phyloP scores from a whole-genome alignment of 1,140 invertebrate species.

The Drosophila azteca region DNA sequence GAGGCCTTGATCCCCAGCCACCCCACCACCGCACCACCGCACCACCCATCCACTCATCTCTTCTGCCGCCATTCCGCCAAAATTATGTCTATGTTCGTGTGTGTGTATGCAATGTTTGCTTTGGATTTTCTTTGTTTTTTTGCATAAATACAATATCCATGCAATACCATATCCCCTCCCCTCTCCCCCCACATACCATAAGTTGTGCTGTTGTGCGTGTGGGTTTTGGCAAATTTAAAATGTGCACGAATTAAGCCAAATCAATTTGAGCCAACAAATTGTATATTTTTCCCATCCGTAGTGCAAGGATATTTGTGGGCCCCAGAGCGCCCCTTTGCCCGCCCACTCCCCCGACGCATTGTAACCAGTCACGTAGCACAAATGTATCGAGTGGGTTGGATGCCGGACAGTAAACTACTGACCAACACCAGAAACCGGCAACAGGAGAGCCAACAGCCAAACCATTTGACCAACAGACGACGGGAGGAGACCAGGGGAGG shows the following conservation, averaged over 20 bases:
- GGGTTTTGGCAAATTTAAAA: slow-evolving; percentile 63
- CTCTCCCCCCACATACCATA: too few relatives aligned
- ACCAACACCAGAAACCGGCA: slow-evolving; percentile 32
- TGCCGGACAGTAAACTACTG: slow-evolving; percentile 70
- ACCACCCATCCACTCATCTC: slow-evolving; percentile 5
- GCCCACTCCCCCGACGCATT: slow-evolving; percentile 27
- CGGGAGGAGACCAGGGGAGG: slow-evolving; percentile 16
- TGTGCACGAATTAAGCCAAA: slow-evolving; percentile 76
- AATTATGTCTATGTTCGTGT: slow-evolving; percentile 2
- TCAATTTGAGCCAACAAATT: slow-evolving; percentile 72
- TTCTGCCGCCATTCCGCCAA: slow-evolving; percentile 3
- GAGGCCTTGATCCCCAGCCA: slow-evolving; percentile 18
- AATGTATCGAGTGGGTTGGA: slow-evolving; percentile 76
- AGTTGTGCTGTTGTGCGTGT: background rate
- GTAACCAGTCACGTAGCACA: slow-evolving; percentile 78
- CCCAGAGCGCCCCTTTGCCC: slow-evolving; percentile 26
- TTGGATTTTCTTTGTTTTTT: slow-evolving; percentile 17
- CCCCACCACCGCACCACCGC: background rate
- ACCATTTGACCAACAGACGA: slow-evolving; percentile 18
- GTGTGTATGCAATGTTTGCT: slow-evolving; percentile 11
- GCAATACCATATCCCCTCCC: too few relatives aligned
- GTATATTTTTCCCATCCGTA: slow-evolving; percentile 38
- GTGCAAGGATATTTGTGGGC: slow-evolving; percentile 42
- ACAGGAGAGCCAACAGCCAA: slow-evolving; percentile 1
- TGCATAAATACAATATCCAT: slow-evolving; percentile 31